These are phyloP conservation scores for Ditylenchus dipsaci DNA, from an alignment of 1,140 invertebrate genomes.

Conservation along the genomic window DNA sequence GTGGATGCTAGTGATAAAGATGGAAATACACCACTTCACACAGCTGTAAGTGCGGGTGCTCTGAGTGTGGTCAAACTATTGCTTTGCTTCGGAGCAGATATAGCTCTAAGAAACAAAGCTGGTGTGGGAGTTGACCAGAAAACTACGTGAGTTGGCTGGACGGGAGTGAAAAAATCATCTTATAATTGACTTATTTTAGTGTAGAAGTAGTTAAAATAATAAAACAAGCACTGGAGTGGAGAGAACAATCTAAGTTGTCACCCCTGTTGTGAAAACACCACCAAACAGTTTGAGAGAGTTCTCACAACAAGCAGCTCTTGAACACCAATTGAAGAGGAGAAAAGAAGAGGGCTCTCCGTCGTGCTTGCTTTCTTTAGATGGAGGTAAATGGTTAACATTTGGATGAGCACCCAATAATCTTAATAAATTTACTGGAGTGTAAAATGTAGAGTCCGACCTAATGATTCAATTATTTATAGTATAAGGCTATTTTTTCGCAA, in stretches of 20 bases:
- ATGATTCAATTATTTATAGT: no score
- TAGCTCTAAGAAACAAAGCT: background rate
- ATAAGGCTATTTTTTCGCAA: no score
- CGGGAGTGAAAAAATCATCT: background rate
- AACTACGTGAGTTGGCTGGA: background rate
- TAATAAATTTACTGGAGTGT: no score
- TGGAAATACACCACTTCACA: constrained; percentile 24
- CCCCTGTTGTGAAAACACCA: background rate
- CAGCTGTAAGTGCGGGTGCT: constrained; percentile 2
- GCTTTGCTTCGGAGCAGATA: background rate
- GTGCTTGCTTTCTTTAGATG: constrained; percentile 24
- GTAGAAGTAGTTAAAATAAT: constrained; percentile 2
- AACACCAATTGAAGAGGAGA: constrained; percentile 3
- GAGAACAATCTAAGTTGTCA: background rate
- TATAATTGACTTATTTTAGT: background rate
- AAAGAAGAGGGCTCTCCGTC: background rate
- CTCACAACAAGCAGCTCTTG: constrained; percentile 9
- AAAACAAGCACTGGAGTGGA: background rate
- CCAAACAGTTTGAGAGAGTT: constrained; percentile 13
- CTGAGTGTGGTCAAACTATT: background rate
- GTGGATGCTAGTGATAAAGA: constrained; percentile 5
- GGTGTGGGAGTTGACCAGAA: background rate
- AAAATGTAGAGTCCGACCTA: no score
- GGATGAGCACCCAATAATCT: no score
- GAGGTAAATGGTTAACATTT: no score